phyloP scores from a whole-genome alignment of 2,113 vertebrate genomes.

The Typhlomys cinereus region DNA sequence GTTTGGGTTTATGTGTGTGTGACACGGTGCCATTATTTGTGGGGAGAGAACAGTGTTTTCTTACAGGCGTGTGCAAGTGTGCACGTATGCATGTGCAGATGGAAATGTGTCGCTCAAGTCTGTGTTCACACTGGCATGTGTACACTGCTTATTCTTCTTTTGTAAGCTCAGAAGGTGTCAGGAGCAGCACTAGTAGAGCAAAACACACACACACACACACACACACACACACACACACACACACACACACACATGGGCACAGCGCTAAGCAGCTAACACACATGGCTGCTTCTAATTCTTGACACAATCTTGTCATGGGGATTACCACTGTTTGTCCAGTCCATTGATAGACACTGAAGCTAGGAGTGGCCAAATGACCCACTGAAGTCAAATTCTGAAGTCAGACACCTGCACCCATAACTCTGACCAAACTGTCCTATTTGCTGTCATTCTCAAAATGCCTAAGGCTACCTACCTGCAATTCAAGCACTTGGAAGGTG shows the following conservation, averaged over 20 bases:
- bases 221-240: no score
- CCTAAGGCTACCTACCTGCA: not conserved
- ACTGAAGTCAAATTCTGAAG: not conserved
- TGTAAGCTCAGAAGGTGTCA: not conserved
- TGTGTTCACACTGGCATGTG: no score
- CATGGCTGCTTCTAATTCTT: not conserved
- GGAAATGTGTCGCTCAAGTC: no score
- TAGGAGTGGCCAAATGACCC: not conserved
- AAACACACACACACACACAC: no score
- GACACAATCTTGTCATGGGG: accelerated
- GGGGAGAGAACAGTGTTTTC: no score
- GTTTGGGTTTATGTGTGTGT: no score
- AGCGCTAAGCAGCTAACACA: not conserved
- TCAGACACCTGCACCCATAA: not conserved
- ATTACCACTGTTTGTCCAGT: not conserved
- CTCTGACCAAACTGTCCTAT: accelerated
- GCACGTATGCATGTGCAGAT: not conserved
- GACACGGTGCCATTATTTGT: no score
- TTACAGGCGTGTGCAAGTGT: no score
- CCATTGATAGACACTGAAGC: not conserved
- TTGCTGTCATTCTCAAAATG: not conserved
- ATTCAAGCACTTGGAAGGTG: not conserved
- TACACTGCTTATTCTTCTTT: not conserved
- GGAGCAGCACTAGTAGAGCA: no score
- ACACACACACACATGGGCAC: no score